phyloP scores from a whole-genome alignment of 2,888 invertebrate species.

The Unio pictorum region DNA sequence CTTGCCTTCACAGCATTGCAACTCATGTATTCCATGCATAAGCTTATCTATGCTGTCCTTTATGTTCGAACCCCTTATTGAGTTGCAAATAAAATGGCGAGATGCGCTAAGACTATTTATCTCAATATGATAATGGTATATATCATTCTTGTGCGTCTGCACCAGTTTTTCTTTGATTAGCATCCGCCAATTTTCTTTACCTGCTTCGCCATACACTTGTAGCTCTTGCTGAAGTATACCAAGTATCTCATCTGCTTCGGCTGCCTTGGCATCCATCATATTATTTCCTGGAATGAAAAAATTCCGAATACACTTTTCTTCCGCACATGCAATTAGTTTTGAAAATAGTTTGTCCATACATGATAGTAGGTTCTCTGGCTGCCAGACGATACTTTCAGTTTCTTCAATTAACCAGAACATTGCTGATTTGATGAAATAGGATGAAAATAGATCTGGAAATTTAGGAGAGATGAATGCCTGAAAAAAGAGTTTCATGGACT shows the following conservation, averaged over 20 bases:
- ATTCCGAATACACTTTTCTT: not conserved
- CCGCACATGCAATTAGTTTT: not conserved
- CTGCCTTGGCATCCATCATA: not conserved
- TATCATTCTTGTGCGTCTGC: not conserved
- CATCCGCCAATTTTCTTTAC: not conserved
- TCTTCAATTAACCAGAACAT: slow-evolving; percentile 9
- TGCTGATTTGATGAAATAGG: slow-evolving; percentile 8
- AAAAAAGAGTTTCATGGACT: slow-evolving; percentile 6
- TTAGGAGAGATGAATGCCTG: not conserved
- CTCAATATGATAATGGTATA: slow-evolving; percentile 3
- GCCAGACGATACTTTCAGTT: slow-evolving; percentile 1
- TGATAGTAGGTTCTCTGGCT: not conserved
- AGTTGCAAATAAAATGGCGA: not conserved
- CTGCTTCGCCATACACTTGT: not conserved
- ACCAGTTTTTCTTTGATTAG: not conserved
- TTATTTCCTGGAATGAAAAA: slow-evolving; percentile 7
- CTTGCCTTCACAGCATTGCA: not conserved
- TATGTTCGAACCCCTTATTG: not conserved
- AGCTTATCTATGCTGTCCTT: not conserved
- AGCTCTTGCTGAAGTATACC: not conserved
- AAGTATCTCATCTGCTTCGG: not conserved
- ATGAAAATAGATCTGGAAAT: slow-evolving; percentile 6
- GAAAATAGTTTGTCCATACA: not conserved
- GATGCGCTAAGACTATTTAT: slow-evolving; percentile 2
- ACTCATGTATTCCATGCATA: not conserved